Base-by-base conservation (phyloP, 1,140 invertebrate genomes). In the Leptoteleia sp. region DNA sequence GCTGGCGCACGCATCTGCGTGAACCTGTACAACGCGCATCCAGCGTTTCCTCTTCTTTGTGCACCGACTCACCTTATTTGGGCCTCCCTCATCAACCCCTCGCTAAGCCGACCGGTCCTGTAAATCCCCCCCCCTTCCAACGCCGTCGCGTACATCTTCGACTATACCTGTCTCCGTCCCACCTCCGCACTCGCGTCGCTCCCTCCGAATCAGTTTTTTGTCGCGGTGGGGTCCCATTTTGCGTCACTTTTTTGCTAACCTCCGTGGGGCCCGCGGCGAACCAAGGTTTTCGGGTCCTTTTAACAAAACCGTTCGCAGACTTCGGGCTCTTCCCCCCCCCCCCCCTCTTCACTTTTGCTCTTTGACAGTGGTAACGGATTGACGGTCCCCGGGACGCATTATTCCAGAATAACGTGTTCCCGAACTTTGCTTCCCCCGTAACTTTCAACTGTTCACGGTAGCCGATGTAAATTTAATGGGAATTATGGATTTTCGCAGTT, bases 21-120 rank as follows among this genome's bases (percentile, higher is more conserved):
- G 67, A 80, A 80, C 81, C 62, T 77, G 75, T 80, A 70, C 61
- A 75, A 67, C 61, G 70, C 64, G 50, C 73, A 79, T 77, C 68
- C 83, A 68, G 82, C 77, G 78, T 84, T 85, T 85, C 84, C 83
- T 83, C 80, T 84, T 81, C 81, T 85, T 86, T 83, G 78, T 84
- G 48, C 81, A 79, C 67, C 73, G 73, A 48, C 76, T 70, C 76
- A 79, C 84, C 83, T 85, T 84, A 82, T 84, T 83, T 79, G 79
- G 82, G 40, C 67, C 78, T 81, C 70, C 54, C 75, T 73, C 59
- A 37, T 72, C 64, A 48, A 38, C 27, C 54, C 48, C 16, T 54
- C 38, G 22, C 42, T 52, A 55, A 40, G 40, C 55, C 70, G 31
- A 45, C 25, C 65, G 35, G 47, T 25, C 37, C 42, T 15, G 19